Conservation (phyloP, 30 jellyfish, hydroid and myxozoan species). For the Nemopilema nomurai region DNA sequence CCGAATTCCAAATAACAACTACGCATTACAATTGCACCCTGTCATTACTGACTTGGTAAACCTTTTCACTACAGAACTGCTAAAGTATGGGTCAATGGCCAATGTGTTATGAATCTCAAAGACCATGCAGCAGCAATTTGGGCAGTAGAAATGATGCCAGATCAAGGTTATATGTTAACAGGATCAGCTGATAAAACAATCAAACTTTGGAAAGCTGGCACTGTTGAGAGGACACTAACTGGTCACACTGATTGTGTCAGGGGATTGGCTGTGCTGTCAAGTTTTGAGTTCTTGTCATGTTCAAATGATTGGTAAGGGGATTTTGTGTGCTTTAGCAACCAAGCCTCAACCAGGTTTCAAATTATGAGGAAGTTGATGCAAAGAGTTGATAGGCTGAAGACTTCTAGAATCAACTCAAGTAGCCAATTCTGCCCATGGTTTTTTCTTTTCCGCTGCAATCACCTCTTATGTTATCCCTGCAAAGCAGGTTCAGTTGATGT, state of each 20-base stretch:
- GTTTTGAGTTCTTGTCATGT: slow-evolving; percentile 80
- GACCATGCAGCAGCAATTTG: slow-evolving; percentile 97
- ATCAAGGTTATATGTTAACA: slow-evolving; percentile 86
- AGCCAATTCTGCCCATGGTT: no score
- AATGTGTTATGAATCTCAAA: slow-evolving; percentile 71
- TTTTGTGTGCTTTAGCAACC: no score
- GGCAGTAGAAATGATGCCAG: slow-evolving; percentile 90
- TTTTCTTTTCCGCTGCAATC: no score
- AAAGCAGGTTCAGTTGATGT: no score
- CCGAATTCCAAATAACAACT: no score
- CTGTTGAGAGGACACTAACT: slow-evolving; percentile 72
- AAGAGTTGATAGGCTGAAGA: no score
- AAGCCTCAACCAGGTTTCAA: no score
- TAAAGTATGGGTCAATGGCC: slow-evolving; percentile 89
- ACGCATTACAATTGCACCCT: no score
- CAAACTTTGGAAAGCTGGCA: slow-evolving; percentile 92
- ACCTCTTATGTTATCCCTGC: no score
- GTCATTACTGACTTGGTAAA: no score
- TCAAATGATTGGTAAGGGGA: slow-evolving; percentile 83
- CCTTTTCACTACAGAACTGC: slow-evolving; percentile 71
- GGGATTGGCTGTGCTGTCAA: slow-evolving; percentile 64
- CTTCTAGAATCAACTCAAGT: no score
- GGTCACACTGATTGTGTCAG: slow-evolving; percentile 98
- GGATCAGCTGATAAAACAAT: slow-evolving; percentile 96
- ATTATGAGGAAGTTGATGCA: no score